phyloP scores from a whole-genome alignment of 2,113 vertebrate species.

The Merops nubicus region DNA sequence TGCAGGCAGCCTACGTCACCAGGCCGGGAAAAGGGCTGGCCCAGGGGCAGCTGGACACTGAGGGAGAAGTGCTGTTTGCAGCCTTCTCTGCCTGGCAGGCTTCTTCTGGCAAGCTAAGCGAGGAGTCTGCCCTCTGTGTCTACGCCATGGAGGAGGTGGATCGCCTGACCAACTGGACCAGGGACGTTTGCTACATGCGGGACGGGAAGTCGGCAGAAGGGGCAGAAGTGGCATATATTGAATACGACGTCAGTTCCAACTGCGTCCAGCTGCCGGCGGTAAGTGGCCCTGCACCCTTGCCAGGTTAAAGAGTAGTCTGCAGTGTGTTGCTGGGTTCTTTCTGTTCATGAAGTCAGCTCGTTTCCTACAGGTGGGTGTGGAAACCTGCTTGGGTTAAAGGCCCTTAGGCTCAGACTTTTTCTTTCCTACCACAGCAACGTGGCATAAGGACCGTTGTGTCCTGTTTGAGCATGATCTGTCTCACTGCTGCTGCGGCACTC shows the following conservation, averaged over 20 bases:
- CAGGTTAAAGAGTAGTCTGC: not conserved
- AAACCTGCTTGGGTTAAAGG: not conserved
- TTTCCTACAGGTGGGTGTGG: not conserved
- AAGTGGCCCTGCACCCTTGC: slow-evolving; percentile 59
- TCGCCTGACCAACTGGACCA: slow-evolving; percentile 84
- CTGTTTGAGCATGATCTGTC: not conserved
- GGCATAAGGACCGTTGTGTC: accelerated
- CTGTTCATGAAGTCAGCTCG: not conserved
- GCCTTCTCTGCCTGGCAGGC: slow-evolving; percentile 86
- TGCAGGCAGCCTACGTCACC: slow-evolving; percentile 89
- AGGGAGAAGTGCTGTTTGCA: slow-evolving; percentile 83
- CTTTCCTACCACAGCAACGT: not conserved
- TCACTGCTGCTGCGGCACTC: not conserved
- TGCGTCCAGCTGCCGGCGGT: slow-evolving; percentile 93
- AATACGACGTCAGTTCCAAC: slow-evolving; percentile 94
- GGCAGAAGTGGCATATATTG: slow-evolving; percentile 90
- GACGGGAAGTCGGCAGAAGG: slow-evolving; percentile 83
- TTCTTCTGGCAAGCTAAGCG: slow-evolving; percentile 78
- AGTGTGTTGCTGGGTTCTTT: accelerated
- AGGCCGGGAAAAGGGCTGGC: slow-evolving; percentile 38
- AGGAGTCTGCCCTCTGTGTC: slow-evolving; percentile 91
- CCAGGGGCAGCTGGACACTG: not conserved
- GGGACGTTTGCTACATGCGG: slow-evolving; percentile 93
- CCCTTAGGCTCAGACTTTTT: not conserved
- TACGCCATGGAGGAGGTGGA: slow-evolving; percentile 90